These are phyloP conservation scores for Aphelocoma coerulescens DNA, from an alignment of 2,113 vertebrate genomes.

Conservation along the genomic window DNA sequence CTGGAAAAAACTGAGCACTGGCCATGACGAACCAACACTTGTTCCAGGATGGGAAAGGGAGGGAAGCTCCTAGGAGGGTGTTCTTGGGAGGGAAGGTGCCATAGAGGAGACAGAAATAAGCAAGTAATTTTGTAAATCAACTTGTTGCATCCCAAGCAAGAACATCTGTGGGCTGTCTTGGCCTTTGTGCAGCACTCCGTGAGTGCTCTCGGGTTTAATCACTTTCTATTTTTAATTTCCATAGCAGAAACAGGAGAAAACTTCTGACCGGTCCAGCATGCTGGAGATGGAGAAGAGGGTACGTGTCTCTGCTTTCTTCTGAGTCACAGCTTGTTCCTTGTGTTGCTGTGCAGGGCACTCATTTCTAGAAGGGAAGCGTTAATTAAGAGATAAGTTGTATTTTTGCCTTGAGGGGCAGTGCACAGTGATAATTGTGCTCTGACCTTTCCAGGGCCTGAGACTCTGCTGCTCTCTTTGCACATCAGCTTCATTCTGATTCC, in stretches of 20 bases:
- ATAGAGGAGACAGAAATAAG: neutral
- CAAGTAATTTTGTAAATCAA: neutral
- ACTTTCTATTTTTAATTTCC: conserved; percentile 43
- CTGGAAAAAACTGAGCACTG: neutral
- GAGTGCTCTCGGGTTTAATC: neutral
- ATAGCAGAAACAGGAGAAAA: conserved; percentile 87
- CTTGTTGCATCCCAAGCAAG: neutral
- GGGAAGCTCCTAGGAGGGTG: neutral
- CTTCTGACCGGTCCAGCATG: conserved; percentile 85
- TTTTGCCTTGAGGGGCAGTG: conserved; percentile 13
- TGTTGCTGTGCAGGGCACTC: neutral
- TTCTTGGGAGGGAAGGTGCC: neutral
- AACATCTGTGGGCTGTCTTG: neutral
- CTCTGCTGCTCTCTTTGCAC: neutral
- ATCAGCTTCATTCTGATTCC: neutral
- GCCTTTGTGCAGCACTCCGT: neutral
- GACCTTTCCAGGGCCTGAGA: neutral
- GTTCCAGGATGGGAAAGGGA: neutral
- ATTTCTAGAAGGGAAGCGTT: conserved; percentile 24
- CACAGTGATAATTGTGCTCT: conserved; percentile 3
- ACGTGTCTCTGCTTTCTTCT: conserved; percentile 40
- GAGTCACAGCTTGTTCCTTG: neutral
- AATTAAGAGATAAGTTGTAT: conserved; percentile 41
- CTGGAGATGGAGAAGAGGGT: conserved; percentile 92
- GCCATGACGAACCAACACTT: neutral